phyloP scores from a whole-genome alignment of 1,140 invertebrate genomes.

The Macrocentrus cingulum region DNA sequence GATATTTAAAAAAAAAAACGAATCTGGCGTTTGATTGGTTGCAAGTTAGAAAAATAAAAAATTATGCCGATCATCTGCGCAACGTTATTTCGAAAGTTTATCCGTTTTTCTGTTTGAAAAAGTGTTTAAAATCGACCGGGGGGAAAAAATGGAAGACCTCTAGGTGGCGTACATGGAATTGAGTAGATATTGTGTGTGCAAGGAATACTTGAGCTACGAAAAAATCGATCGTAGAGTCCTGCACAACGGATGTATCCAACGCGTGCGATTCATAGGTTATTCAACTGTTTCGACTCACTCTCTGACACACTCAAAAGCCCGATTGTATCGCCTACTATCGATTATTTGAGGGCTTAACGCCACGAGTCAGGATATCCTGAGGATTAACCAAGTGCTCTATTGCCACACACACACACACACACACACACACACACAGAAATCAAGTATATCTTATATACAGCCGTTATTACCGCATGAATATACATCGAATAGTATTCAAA shows the following conservation, averaged over 20 bases:
- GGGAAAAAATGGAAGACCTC: not conserved
- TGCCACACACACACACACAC: not conserved
- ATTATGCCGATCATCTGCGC: no score
- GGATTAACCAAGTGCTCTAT: conserved; percentile 4
- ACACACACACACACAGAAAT: no score
- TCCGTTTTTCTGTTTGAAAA: no score
- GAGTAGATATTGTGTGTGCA: no score
- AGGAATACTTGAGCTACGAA: not conserved
- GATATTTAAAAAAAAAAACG: no score
- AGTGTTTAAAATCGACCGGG: not conserved
- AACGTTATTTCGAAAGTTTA: no score
- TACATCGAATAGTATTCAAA: not conserved
- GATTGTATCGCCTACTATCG: not conserved
- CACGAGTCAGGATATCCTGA: not conserved
- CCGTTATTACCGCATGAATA: no score
- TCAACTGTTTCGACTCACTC: not conserved
- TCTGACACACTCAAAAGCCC: not conserved
- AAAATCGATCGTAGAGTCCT: conserved; percentile 15
- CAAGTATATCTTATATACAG: no score
- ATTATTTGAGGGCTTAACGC: not conserved
- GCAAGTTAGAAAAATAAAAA: no score
- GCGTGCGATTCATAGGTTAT: conserved; percentile 12
- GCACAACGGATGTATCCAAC: conserved; percentile 1
- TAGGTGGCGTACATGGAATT: no score
- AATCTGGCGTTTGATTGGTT: no score